These are phyloP conservation scores for Rhinichthys klamathensis DNA, from an alignment of 2,113 vertebrate species.

Conservation along the genomic window DNA sequence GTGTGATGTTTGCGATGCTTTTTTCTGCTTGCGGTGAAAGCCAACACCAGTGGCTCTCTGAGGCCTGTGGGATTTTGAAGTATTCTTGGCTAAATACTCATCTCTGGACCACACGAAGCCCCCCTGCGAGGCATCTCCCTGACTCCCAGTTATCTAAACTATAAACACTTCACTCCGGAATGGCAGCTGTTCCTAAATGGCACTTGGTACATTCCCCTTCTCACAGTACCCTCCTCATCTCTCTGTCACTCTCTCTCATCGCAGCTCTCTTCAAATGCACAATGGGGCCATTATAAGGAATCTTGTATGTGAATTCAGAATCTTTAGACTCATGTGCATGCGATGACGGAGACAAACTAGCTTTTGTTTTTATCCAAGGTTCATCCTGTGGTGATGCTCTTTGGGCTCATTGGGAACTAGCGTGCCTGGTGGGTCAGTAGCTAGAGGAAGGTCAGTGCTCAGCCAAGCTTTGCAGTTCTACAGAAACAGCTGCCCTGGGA, in stretches of 20 bases:
- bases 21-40: constrained; percentile 35
- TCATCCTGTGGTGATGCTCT: neutral
- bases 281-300: neutral
- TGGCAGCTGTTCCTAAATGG: constrained; percentile 55
- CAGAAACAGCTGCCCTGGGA: constrained; percentile 38
- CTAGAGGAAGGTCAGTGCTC: constrained; percentile 33
- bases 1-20: constrained; percentile 6
- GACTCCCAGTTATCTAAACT: constrained; percentile 47
- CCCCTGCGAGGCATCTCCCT: constrained; percentile 15
- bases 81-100: constrained; percentile 50
- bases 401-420: constrained; percentile 40
- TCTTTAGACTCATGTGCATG: neutral
- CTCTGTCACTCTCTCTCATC: neutral
- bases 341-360: neutral
- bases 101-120: constrained; percentile 32
- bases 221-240: constrained; percentile 7
- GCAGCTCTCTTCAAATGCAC: neutral
- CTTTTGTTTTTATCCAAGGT: neutral
- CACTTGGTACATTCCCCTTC: constrained; percentile 36
- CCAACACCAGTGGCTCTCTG: constrained; percentile 22
- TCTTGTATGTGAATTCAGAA: neutral
- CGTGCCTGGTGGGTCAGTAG: constrained; percentile 40
- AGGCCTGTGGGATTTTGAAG: constrained; percentile 26
- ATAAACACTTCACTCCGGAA: constrained; percentile 59
- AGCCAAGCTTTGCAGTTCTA: constrained; percentile 32